Evolutionary conservation across 2,113 vertebrate genomes (phyloP), one percentile per base, ranked within the genome.

Genomic region (Pitta sordida): DNA sequence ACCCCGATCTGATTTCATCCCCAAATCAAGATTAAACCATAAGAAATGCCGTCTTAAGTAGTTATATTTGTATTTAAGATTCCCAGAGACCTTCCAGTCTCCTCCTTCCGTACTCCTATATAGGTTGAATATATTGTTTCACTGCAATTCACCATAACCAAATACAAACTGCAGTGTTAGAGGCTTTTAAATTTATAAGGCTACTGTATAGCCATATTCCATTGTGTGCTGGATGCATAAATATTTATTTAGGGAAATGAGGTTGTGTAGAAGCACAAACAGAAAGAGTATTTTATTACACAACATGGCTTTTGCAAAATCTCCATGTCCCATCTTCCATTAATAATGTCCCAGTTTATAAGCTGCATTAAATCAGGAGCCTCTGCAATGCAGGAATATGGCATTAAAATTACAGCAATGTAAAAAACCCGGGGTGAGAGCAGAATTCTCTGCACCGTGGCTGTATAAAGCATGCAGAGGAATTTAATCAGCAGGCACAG

Each of bases 241-340:
- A 91, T 95, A 95, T 95, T 95, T 95, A 94, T 95, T 94, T 92
- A 95, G 86, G 91, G 91, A 95, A 94, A 91, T 93, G 79, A 96
- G 87, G 63, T 62, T 77, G 58, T 76, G 82, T 46, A 69, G 91
- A 55, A 85, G 84, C 89, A 77, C 93, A 93, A 93, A 79, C 87
- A 94, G 91, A 63, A 69, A 63, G 69, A 92, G 89, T 83, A 49
- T 93, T 95, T 95, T 95, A 96, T 95, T 87, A 67, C 67, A 60
- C 81, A 39, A 41, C 89, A 46, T 34, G 65, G 91, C 91, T 94
- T 92, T 91, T 85, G 78, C 87, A 85, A 92, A 93, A 83, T 91
- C 91, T 91, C 94, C 63, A 0, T 94, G 86, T 87, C 91, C 89
- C 84, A 83, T 92, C 94, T 95, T 89, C 91, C 81, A 91, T 94